Conservation (phyloP, 2,113 vertebrate species). For the Dicerorhinus sumatrensis region DNA sequence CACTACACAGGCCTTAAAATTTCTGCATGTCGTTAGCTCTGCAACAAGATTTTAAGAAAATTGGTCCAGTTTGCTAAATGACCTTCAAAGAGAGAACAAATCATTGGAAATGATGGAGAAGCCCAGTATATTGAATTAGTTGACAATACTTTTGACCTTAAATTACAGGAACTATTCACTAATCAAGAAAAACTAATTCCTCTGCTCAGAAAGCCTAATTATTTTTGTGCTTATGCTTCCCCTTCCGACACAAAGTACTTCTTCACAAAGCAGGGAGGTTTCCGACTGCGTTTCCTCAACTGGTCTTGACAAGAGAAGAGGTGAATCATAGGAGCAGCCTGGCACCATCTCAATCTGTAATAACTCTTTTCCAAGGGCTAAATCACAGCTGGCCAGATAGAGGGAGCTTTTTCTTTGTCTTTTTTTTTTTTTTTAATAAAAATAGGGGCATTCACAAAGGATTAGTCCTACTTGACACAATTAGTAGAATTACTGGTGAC, state of each 20-base stretch:
- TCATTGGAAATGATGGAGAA: conserved; percentile 38
- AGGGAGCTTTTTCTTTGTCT: background rate
- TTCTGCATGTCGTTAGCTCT: background rate
- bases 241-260: conserved; percentile 10
- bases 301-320: conserved; percentile 65
- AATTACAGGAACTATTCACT: conserved; percentile 24
- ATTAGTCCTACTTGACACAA: background rate
- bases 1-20: background rate
- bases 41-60: conserved; percentile 1
- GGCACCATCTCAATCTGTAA: conserved; percentile 39
- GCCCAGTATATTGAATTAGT: background rate
- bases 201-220: conserved; percentile 46
- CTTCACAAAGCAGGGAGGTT: conserved; percentile 57
- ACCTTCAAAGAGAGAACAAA: background rate
- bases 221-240: background rate
- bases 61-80: background rate
- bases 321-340: conserved; percentile 48
- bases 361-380: conserved; percentile 26
- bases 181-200: conserved; percentile 49
- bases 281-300: conserved; percentile 9
- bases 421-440: background rate
- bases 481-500: background rate
- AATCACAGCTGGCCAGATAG: background rate
- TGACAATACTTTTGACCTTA: conserved; percentile 30
- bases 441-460: background rate